These are phyloP conservation scores for Nerophis ophidion DNA, from an alignment of 2,113 vertebrate genomes.

Conservation along the genomic window DNA sequence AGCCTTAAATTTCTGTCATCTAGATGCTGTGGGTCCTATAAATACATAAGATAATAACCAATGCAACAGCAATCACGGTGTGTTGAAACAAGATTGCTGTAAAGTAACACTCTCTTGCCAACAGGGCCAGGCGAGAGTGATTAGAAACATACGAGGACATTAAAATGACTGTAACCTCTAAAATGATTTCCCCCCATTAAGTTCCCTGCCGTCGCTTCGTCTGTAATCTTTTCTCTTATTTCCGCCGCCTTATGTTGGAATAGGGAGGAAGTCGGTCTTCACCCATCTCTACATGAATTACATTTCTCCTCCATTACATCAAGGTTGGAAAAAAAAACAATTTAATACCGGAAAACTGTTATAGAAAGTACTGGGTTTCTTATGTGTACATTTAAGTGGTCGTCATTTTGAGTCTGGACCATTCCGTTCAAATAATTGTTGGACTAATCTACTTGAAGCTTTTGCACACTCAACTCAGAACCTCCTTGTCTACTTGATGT, in stretches of 20 bases:
- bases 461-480: conserved; percentile 21
- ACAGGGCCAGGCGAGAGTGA: conserved; percentile 35
- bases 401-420: conserved; percentile 36
- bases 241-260: conserved; percentile 55
- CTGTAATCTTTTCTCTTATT: conserved; percentile 73
- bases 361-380: conserved; percentile 46
- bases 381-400: conserved; percentile 47
- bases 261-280: conserved; percentile 56
- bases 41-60: conserved; percentile 8
- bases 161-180: conserved; percentile 70
- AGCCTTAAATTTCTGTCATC: too few relatives aligned
- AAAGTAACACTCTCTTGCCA: conserved; percentile 29
- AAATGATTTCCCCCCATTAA: conserved; percentile 74
- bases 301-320: conserved; percentile 62
- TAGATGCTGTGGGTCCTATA: too few relatives aligned
- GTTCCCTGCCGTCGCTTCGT: conserved; percentile 55
- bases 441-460: conserved; percentile 54
- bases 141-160: conserved; percentile 68
- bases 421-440: conserved; percentile 24
- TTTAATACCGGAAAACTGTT: conserved; percentile 49
- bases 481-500: conserved; percentile 15
- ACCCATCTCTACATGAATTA: conserved; percentile 65
- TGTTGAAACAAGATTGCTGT: conserved; percentile 20
- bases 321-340: conserved; percentile 41
- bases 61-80: background rate